Conservation (phyloP, 2,113 vertebrate genomes). For the Callionymus lyra region DNA sequence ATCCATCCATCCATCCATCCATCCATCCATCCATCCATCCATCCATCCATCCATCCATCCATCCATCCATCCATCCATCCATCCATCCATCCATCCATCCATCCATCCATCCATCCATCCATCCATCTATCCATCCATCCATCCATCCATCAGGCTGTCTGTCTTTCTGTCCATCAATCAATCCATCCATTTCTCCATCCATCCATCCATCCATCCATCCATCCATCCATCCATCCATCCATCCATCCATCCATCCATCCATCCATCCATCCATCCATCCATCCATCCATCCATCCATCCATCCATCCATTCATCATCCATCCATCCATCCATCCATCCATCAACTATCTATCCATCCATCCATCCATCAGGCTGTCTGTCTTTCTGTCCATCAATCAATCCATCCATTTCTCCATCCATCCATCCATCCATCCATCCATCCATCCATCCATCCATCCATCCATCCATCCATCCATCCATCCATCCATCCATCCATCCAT, state of each 20-base stretch:
- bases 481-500: not conserved
- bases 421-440: too few species aligned
- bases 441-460: not conserved
- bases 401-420: too few species aligned
- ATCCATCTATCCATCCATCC: too few species aligned
- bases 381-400: too few species aligned
- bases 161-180: too few species aligned
- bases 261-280: not conserved
- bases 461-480: not conserved
- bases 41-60: not conserved
- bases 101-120: not conserved
- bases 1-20: conserved; percentile 3
- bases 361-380: too few species aligned
- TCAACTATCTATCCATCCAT: too few species aligned
- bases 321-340: too few species aligned
- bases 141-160: too few species aligned
- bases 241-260: not conserved
- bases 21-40: not conserved
- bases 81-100: not conserved
- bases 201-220: not conserved
- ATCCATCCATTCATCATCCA: too few species aligned
- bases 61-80: not conserved
- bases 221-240: not conserved
- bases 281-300: not conserved
- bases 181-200: too few species aligned